phyloP scores from a whole-genome alignment of 1,140 invertebrate genomes.

The Trachymyrmex cornetzi region DNA sequence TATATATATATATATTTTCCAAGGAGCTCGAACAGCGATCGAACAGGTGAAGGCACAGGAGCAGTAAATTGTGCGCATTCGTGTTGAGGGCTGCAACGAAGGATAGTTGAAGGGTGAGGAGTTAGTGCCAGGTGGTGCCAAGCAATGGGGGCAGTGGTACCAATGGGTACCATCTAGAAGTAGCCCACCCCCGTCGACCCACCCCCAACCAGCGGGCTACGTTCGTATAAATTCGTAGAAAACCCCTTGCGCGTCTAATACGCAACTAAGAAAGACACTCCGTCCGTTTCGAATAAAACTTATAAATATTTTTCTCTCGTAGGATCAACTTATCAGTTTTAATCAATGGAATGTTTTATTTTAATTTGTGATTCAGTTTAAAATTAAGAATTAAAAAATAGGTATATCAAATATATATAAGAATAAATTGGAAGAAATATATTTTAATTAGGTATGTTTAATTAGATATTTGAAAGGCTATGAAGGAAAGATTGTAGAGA shows the following conservation, averaged over 20 bases:
- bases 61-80: slow-evolving; percentile 61
- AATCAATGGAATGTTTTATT: neutral
- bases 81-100: slow-evolving; percentile 56
- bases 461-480: neutral
- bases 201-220: neutral
- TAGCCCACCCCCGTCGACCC: slow-evolving; percentile 24
- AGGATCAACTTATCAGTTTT: neutral
- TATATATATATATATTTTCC: slow-evolving; percentile 38
- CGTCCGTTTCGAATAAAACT: neutral
- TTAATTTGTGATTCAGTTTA: neutral
- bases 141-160: slow-evolving; percentile 78
- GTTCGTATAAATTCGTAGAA: slow-evolving; percentile 48
- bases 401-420: neutral
- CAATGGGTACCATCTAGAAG: slow-evolving; percentile 77
- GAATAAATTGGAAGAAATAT: neutral
- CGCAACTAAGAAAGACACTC: slow-evolving; percentile 32
- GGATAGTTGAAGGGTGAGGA: slow-evolving; percentile 69
- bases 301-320: slow-evolving; percentile 10
- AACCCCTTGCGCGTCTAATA: slow-evolving; percentile 13
- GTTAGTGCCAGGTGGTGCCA: slow-evolving; percentile 82
- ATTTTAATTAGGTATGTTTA: neutral
- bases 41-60: slow-evolving; percentile 76
- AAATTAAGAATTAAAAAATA: neutral
- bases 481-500: slow-evolving; percentile 18
- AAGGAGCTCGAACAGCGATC: slow-evolving; percentile 63